Evolutionary conservation across 30 jellyfish, hydroid and myxozoan genomes (phyloP).

Genomic region (Turritopsis dohrnii): DNA sequence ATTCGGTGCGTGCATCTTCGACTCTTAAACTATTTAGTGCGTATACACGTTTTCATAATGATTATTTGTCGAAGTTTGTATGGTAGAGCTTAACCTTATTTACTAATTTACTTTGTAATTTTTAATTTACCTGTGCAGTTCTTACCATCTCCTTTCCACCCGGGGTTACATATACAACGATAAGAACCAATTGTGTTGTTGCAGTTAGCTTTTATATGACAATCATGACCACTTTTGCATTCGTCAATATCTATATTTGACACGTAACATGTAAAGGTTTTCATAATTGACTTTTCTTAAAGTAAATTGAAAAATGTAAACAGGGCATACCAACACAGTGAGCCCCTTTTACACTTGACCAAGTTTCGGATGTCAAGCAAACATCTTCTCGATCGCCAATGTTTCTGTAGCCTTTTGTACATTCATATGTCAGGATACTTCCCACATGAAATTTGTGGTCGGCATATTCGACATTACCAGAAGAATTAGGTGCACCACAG

Average conservation of each 20-base stretch:
- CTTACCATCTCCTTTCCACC: constrained; percentile 44
- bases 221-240: constrained; percentile 29
- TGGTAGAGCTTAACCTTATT: too few species aligned
- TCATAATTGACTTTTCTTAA: background rate
- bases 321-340: constrained; percentile 26
- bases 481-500: constrained; percentile 25
- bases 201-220: constrained; percentile 46
- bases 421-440: background rate
- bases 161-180: constrained; percentile 40
- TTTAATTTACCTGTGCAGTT: constrained; percentile 33
- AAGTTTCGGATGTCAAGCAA: constrained; percentile 24
- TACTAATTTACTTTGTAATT: background rate
- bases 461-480: background rate
- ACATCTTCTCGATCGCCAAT: constrained; percentile 33
- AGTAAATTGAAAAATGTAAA: background rate
- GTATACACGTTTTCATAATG: too few species aligned
- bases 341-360: constrained; percentile 35
- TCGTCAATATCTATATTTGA: constrained; percentile 29
- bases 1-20: too few species aligned
- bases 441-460: constrained; percentile 15
- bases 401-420: constrained; percentile 22
- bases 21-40: too few species aligned
- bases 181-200: constrained; percentile 34
- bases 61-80: too few species aligned
- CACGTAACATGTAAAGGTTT: background rate